Conservation (phyloP, 2,113 vertebrate genomes). For the Orthonyx spaldingii region DNA sequence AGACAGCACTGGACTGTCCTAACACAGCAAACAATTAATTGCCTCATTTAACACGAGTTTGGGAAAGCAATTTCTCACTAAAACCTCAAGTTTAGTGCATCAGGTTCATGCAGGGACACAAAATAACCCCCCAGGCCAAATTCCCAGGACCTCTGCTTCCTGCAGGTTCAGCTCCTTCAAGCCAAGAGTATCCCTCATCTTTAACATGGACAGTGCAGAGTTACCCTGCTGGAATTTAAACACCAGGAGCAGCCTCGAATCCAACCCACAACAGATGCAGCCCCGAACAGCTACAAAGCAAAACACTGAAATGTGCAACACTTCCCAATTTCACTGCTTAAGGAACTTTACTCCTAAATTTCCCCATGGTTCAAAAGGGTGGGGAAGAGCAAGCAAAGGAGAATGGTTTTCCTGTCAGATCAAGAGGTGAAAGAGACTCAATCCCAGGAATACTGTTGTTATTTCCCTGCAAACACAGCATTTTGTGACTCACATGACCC, state of each 20-base stretch:
- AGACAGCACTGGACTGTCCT: neutral
- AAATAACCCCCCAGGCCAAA: neutral
- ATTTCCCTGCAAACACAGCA: too few species aligned
- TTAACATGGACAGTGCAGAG: neutral
- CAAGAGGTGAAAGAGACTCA: neutral
- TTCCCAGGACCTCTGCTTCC: neutral
- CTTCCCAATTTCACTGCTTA: neutral
- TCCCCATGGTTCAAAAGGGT: neutral
- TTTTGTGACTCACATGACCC: neutral
- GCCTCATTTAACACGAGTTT: neutral
- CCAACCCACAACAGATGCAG: neutral
- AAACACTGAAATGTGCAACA: neutral
- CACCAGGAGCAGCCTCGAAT: neutral
- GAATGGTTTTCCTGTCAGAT: rapidly evolving
- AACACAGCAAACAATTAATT: neutral
- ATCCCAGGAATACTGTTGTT: neutral
- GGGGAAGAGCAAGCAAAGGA: neutral
- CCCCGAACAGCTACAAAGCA: neutral
- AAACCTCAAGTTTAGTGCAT: neutral
- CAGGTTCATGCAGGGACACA: neutral
- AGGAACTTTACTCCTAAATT: neutral
- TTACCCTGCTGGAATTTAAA: neutral
- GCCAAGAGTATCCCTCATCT: neutral
- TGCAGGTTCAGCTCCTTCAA: neutral
- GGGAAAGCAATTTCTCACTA: neutral